These are phyloP conservation scores for Ditylenchus weischeri DNA, from an alignment of 2,888 invertebrate genomes.

Conservation along the genomic window DNA sequence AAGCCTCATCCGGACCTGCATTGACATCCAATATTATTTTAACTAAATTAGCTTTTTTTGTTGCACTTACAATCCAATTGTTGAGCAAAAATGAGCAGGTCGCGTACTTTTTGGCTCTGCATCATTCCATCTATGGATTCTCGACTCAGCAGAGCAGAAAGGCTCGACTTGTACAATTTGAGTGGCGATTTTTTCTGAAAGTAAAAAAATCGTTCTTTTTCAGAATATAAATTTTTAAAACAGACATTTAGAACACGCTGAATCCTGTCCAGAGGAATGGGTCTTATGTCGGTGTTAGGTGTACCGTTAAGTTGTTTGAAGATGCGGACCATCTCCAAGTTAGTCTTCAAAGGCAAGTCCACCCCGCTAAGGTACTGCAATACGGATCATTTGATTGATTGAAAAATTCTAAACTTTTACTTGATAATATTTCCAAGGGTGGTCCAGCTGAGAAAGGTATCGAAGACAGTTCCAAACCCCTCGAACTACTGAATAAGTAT, in stretches of 20 bases:
- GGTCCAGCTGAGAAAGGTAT: conserved; percentile 18
- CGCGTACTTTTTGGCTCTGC: conserved; percentile 9
- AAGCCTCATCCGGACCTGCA: conserved; percentile 17
- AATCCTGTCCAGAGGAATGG: conserved; percentile 9
- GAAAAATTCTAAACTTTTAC: conserved; percentile 7
- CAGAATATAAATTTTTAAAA: too few species aligned
- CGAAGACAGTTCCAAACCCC: conserved; percentile 20
- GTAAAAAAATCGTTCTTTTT: not conserved
- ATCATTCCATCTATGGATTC: conserved; percentile 13
- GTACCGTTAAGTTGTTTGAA: conserved; percentile 33
- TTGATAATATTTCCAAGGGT: conserved; percentile 34
- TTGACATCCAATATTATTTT: not conserved
- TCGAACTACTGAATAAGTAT: conserved; percentile 18
- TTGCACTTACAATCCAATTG: conserved; percentile 14
- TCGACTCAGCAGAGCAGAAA: conserved; percentile 14
- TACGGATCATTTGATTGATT: not conserved
- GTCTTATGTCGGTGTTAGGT: conserved; percentile 24
- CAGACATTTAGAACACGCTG: not conserved
- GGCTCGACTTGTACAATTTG: conserved; percentile 14
- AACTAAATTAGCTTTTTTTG: not conserved
- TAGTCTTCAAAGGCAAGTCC: conserved; percentile 35
- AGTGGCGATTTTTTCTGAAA: conserved; percentile 6
- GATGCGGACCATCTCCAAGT: conserved; percentile 35
- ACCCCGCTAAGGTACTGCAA: conserved; percentile 33
- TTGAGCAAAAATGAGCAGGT: conserved; percentile 15